phyloP scores from a whole-genome alignment of 53 echinoderm and acorn worm genomes.

The Luidia sarsii region DNA sequence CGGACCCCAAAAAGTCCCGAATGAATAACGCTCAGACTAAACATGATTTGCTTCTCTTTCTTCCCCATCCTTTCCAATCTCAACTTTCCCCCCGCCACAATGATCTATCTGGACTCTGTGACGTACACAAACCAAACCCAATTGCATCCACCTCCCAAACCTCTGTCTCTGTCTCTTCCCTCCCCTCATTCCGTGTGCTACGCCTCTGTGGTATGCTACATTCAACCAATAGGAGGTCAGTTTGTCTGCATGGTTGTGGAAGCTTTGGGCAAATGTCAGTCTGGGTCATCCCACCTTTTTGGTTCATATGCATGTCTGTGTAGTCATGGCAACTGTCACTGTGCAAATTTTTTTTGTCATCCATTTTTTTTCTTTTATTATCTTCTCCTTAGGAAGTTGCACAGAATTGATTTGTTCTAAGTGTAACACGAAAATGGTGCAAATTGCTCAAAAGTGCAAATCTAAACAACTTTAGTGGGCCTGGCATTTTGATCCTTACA shows the following conservation, averaged over 20 bases:
- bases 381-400: no score
- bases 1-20: neutral
- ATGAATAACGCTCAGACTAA: slow-evolving; percentile 24
- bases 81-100: no score
- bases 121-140: neutral
- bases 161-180: neutral
- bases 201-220: slow-evolving; percentile 47
- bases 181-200: slow-evolving; percentile 21
- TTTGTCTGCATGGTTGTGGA: slow-evolving; percentile 42
- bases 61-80: neutral
- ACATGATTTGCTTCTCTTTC: slow-evolving; percentile 49
- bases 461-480: no score
- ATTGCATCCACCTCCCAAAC: slow-evolving; percentile 17
- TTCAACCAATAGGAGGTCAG: slow-evolving; percentile 46
- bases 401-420: no score
- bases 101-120: no score
- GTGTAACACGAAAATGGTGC: no score
- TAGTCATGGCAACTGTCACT: slow-evolving; percentile 16
- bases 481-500: no score
- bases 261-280: slow-evolving; percentile 43
- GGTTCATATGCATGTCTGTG: slow-evolving; percentile 29
- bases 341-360: neutral
- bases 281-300: neutral
- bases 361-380: neutral
- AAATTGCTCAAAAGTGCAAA: no score